phyloP scores from a whole-genome alignment of 2,797 vertebrate species.

The Amazonetta brasiliensis region DNA sequence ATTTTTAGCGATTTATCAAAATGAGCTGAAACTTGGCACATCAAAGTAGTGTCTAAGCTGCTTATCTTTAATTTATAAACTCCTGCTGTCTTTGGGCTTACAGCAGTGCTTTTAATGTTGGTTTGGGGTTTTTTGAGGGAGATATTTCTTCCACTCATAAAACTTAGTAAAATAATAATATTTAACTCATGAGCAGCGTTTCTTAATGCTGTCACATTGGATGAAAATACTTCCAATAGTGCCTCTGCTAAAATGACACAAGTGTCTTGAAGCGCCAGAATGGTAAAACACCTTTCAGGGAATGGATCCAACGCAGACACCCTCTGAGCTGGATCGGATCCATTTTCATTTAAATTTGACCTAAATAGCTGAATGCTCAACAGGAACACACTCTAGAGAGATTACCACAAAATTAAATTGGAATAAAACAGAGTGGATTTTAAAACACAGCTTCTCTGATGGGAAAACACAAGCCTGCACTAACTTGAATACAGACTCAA shows the following conservation, averaged over 20 bases:
- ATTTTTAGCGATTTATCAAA: slow-evolving; percentile 42
- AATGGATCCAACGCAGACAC: slow-evolving; percentile 27
- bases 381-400: not conserved
- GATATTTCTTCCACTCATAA: not conserved
- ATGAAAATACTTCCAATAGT: slow-evolving; percentile 38
- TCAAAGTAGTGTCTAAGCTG: slow-evolving; percentile 35
- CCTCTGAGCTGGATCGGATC: slow-evolving; percentile 30
- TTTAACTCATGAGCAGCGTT: slow-evolving; percentile 8
- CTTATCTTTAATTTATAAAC: slow-evolving; percentile 48
- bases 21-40: slow-evolving; percentile 19
- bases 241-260: slow-evolving; percentile 37
- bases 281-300: slow-evolving; percentile 50
- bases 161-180: not conserved
- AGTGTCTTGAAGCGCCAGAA: not conserved
- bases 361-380: slow-evolving; percentile 5
- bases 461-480: not conserved
- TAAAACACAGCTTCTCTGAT: not conserved
- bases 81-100: slow-evolving; percentile 10
- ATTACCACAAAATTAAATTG: not conserved
- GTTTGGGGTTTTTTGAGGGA: not conserved
- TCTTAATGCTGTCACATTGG: slow-evolving; percentile 1
- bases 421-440: not conserved
- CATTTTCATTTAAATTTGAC: slow-evolving; percentile 53
- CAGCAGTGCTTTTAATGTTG: not conserved
- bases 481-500: not conserved